Percentiles rank a stretch among this genome's conserved stretches.
Evolutionary conservation across 2,888 invertebrate genomes (phyloP).

Genomic region (Pseudolycoriella hygida): DNA sequence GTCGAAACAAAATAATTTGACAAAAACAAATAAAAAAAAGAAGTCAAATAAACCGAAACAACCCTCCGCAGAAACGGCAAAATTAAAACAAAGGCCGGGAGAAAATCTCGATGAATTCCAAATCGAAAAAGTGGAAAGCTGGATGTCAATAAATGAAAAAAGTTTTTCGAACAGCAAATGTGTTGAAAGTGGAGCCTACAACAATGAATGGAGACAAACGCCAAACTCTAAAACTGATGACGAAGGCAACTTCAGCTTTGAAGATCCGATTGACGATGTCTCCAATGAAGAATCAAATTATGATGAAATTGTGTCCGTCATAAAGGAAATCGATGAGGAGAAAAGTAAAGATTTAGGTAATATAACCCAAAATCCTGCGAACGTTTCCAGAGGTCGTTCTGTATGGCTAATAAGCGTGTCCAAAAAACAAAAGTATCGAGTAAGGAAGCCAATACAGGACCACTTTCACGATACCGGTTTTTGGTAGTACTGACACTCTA

Average conservation of each 20-base stretch:
- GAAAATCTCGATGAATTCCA: constrained; percentile 24
- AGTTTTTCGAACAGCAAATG: neutral
- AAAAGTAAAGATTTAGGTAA: neutral
- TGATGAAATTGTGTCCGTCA: constrained; percentile 28
- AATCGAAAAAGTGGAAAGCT: constrained; percentile 28
- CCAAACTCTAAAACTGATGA: constrained; percentile 7
- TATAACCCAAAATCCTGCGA: no score
- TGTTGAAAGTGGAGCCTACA: constrained; percentile 1
- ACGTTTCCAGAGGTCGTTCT: no score
- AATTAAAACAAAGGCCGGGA: neutral
- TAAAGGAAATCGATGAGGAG: constrained; percentile 26
- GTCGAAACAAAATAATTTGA: neutral
- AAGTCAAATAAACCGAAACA: constrained; percentile 4
- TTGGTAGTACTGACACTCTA: no score
- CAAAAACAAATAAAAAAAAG: no score
- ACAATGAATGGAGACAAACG: constrained; percentile 5
- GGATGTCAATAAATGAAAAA: constrained; percentile 25
- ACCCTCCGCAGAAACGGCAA: neutral
- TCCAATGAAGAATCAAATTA: constrained; percentile 26
- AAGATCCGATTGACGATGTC: constrained; percentile 16
- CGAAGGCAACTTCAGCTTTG: constrained; percentile 7
- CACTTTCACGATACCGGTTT: no score
- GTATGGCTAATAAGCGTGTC: no score
- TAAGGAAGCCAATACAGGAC: no score
- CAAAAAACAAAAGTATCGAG: no score